Base-by-base conservation (phyloP, 2,888 invertebrate genomes). In the Drosophila birchii region DNA sequence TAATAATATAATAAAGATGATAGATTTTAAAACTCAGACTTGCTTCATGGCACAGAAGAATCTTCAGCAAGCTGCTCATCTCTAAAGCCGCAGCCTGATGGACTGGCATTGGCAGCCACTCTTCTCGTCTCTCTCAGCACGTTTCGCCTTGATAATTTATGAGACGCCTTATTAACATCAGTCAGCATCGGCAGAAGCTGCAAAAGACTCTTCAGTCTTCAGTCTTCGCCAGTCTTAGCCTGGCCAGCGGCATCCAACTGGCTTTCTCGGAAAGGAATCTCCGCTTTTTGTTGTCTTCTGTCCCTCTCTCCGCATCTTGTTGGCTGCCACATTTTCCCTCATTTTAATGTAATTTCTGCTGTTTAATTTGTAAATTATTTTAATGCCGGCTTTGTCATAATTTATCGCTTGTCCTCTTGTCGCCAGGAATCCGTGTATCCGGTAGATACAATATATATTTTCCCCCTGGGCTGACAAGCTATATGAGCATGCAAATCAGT, bases 321-420 rank as follows among this genome's bases (percentile, higher is more conserved):
- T 34, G 55, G 43, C 72, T 45, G 76, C 62, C 68, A 51, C 69
- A 60, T 70, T 71, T 76, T 76, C 57, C 67, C 78, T 80, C 70
- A 86, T 86, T 88, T 86, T 84, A 72, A 83, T 83, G 85, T 87
- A 81, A 79, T 85, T 89, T 85, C 80, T 77, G 78, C 72, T 71
- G 69, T 88, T 82, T 87, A 91, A 91, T 91, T 90, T 90, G 82
- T 91, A 87, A 87, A 90, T 89, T 86, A 91, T 86, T 91, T 87
- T 80, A 87, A 89, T 84, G 80, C 79, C 23, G 29, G 29, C 34
- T 73, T 79, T 61, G 77, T 89, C 80, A 83, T 79, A 84, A 88
- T 80, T 84, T 84, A 83, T 84, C 68, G 72, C 63, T 43, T 64
- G 45, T 51, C 34, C 29, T 59, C 43, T 16, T 44, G 11, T 23